Conservation (phyloP, 2,888 invertebrate species). For the Synergus gifuensis region DNA sequence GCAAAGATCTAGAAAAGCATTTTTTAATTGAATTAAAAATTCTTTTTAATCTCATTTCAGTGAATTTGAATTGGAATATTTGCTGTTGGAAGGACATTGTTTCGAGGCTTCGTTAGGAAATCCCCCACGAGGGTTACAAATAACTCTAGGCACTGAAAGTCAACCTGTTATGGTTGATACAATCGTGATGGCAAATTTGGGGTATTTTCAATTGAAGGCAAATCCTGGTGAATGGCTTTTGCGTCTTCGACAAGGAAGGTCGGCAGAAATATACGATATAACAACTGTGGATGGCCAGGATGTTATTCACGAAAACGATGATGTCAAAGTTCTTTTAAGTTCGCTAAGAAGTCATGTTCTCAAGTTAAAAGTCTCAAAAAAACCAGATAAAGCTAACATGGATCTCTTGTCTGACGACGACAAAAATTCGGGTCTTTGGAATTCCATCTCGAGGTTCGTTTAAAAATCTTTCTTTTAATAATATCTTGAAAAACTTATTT, state of each 20-base stretch:
- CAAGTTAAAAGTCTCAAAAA: constrained; percentile 94
- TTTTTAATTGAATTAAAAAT: constrained; percentile 53
- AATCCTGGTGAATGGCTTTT: constrained; percentile 98
- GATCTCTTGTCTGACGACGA: constrained; percentile 92
- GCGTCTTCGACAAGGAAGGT: constrained; percentile 93
- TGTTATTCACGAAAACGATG: constrained; percentile 77
- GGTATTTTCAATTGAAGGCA: constrained; percentile 98
- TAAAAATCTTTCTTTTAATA: neutral
- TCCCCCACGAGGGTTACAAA: constrained; percentile 98
- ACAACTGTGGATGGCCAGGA: constrained; percentile 79
- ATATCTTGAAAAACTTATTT: neutral
- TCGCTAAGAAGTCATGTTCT: constrained; percentile 94
- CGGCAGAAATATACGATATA: constrained; percentile 96
- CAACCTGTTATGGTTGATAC: constrained; percentile 92
- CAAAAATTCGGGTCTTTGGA: constrained; percentile 91
- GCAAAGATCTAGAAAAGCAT: neutral
- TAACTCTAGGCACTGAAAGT: constrained; percentile 92
- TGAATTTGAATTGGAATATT: constrained; percentile 96
- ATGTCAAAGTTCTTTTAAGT: constrained; percentile 87
- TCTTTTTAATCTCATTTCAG: constrained; percentile 79
- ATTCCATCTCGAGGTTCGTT: constrained; percentile 91
- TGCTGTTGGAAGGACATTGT: constrained; percentile 97
- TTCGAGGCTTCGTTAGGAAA: constrained; percentile 94
- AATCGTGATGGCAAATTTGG: constrained; percentile 99
- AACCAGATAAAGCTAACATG: constrained; percentile 90